Percentiles rank a stretch among this genome's conserved stretches.
Evolutionary conservation across 2,888 invertebrate species (phyloP).

Genomic region (Villa cingulata): DNA sequence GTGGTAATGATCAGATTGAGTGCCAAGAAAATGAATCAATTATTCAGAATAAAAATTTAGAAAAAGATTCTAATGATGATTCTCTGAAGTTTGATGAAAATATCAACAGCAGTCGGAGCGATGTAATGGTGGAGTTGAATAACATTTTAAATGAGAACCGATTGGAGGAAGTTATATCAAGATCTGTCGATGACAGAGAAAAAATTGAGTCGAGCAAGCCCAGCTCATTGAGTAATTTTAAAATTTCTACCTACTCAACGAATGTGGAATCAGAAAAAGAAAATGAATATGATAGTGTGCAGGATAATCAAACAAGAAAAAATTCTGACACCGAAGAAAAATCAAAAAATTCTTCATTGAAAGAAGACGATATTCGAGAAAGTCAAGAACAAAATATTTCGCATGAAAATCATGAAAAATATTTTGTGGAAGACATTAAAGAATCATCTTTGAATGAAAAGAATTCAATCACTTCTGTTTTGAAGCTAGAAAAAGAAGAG

Average conservation of each 20-base stretch:
- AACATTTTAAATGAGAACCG: constrained; percentile 25
- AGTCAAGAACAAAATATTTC: no score
- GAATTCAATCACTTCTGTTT: no score
- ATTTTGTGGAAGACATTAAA: no score
- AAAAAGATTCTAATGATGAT: background rate
- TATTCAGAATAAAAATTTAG: background rate
- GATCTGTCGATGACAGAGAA: constrained; percentile 14
- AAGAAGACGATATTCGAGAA: background rate
- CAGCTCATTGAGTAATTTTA: constrained; percentile 27
- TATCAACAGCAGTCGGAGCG: constrained; percentile 11
- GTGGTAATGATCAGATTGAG: constrained; percentile 7
- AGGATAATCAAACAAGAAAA: background rate
- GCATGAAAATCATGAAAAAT: no score
- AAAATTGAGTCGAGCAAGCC: constrained; percentile 28
- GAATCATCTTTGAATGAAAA: no score
- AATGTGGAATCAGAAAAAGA: background rate
- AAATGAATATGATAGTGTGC: background rate
- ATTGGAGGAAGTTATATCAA: constrained; percentile 24
- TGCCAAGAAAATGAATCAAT: background rate
- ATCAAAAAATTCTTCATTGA: no score
- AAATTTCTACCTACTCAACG: constrained; percentile 19
- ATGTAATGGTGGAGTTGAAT: constrained; percentile 27
- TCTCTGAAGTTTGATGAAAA: constrained; percentile 1
- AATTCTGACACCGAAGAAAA: background rate
- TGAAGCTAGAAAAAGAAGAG: no score